These are phyloP conservation scores for Cavia porcellus DNA, from an alignment of 2,113 vertebrate genomes.

Conservation along the genomic window DNA sequence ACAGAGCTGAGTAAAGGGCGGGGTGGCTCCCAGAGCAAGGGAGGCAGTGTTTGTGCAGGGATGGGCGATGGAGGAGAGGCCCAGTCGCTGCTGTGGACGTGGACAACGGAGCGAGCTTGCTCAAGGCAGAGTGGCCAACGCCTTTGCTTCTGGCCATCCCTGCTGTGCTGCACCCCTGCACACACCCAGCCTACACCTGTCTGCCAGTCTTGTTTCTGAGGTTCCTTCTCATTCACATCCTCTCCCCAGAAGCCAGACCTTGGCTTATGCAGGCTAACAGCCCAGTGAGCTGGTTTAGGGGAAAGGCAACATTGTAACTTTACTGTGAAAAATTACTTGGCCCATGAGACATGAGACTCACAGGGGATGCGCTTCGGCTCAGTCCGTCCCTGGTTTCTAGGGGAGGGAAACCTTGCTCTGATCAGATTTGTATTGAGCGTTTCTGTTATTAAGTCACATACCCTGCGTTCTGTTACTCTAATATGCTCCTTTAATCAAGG, in stretches of 20 bases:
- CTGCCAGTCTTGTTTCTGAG: too few relatives aligned
- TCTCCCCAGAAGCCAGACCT: background rate
- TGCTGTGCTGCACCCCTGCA: rapidly evolving
- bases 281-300: background rate
- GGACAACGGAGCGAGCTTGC: background rate
- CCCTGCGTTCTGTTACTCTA: background rate
- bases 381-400: background rate
- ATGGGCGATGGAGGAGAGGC: background rate
- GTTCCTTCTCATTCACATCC: too few relatives aligned
- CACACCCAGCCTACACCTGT: rapidly evolving
- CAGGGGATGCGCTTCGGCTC: background rate
- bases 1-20: background rate
- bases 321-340: background rate
- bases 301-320: rapidly evolving
- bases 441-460: background rate
- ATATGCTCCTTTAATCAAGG: background rate
- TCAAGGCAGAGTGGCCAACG: background rate
- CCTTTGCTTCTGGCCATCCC: background rate
- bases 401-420: background rate
- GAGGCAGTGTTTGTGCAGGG: background rate
- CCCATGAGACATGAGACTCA: background rate
- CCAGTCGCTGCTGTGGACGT: background rate
- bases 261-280: too few relatives aligned
- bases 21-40: rapidly evolving
- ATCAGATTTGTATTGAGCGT: background rate